These are phyloP conservation scores for Corythornis madagascariensis DNA, from an alignment of 2,113 vertebrate species.

Conservation along the genomic window DNA sequence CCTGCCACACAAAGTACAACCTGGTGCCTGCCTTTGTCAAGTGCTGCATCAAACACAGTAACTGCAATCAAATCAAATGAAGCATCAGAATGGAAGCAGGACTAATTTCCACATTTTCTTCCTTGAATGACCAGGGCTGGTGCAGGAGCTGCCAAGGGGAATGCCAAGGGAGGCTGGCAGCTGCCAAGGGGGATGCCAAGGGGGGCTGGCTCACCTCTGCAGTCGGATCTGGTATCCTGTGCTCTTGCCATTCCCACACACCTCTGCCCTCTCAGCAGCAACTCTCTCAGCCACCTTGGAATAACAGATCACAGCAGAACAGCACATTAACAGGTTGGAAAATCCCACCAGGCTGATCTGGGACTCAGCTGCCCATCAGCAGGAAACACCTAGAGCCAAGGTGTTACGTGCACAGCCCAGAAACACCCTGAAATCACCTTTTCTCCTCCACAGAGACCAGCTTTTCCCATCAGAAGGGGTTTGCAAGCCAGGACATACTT, in stretches of 20 bases:
- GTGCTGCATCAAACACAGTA: accelerated
- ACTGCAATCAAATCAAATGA: not conserved
- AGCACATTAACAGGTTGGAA: not conserved
- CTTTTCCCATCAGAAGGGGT: not conserved
- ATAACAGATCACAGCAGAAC: not conserved
- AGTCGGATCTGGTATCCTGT: slow-evolving; percentile 97
- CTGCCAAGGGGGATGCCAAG: not conserved
- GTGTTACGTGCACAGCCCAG: not conserved
- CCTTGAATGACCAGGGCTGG: not conserved
- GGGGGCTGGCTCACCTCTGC: slow-evolving; percentile 82
- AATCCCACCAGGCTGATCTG: not conserved
- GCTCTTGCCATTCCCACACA: slow-evolving; percentile 88
- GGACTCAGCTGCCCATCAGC: not conserved
- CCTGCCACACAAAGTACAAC: not conserved
- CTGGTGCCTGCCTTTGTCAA: not conserved
- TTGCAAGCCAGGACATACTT: not conserved
- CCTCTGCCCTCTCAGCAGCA: slow-evolving; percentile 90
- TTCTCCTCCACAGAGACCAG: not conserved
- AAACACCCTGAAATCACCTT: not conserved
- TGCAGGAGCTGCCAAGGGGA: not conserved
- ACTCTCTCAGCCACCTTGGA: slow-evolving; percentile 94
- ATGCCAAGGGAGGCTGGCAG: not conserved
- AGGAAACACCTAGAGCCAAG: not conserved
- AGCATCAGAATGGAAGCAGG: not conserved
- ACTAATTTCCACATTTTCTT: not conserved